Base-by-base conservation (phyloP, 2,113 vertebrate species). In the Megaptera novaeangliae region DNA sequence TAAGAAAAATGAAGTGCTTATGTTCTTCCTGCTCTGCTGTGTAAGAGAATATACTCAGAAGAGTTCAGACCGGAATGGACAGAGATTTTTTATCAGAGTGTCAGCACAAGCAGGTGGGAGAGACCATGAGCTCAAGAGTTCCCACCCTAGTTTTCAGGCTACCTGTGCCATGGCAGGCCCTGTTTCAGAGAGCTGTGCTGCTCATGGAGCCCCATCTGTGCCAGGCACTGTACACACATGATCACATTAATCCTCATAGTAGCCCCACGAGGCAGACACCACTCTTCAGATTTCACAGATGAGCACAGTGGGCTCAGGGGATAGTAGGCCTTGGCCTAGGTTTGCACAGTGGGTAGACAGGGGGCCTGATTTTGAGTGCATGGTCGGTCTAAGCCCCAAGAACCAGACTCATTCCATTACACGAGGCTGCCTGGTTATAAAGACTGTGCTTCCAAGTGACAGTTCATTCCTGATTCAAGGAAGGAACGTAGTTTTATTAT, bases 161-260 rank as follows among this genome's bases (percentile, higher is more conserved):
- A 2, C 25, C 12, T 57, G 7, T 25, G 23, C 12, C 23, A 13
- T 39, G 15, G 49, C 9, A 49, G 3, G 11, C 8, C 21, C 41
- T 87, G 52, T 39, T 5, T 41, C 17, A 9, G 10, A 25, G 21
- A 8, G 20, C 2, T 13, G 3, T 96, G 71, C 12, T 55, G 14
- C 39, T 64, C 66, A 63, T 7, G 6, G 31, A 21, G 9, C 34
- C 39, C 27, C 6, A 34, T 21, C 25, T 5, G 57, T 63, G 17
- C 27, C 5, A 59, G 2, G 25, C 3, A 23, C 8, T n/a, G 34
- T 9, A 31, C 0, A 8, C 8, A 41, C 2, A 2, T 21, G 6
- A 72, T 20, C 23, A 13, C 6, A 68, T 21, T 41, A 41, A 41
- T 6, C 6, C 17, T 90, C 36, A 8, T 49, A 15, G 36, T 2